These are phyloP conservation scores for Perognathus longimembris DNA, from an alignment of 2,113 vertebrate genomes.

Conservation along the genomic window DNA sequence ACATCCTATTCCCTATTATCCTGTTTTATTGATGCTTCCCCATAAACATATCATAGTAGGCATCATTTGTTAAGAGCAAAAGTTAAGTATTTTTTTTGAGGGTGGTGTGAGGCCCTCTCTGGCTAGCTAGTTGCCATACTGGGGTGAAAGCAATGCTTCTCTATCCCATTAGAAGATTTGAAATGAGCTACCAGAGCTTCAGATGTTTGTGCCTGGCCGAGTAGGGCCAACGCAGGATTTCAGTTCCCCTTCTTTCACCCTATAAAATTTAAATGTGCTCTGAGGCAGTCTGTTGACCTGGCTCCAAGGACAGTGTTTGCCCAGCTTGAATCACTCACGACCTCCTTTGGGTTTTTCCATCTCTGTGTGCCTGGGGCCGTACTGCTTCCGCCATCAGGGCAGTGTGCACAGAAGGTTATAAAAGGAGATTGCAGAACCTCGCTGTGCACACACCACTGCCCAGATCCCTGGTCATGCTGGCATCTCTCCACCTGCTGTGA, in stretches of 20 bases:
- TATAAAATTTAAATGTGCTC: not conserved
- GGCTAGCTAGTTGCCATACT: not conserved
- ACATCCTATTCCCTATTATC: not conserved
- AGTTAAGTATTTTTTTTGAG: not conserved
- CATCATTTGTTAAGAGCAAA: not conserved
- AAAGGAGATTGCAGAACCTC: not conserved
- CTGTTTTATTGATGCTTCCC: not conserved
- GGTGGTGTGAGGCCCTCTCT: not conserved
- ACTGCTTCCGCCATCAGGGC: not conserved
- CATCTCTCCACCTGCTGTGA: not conserved
- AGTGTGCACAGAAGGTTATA: not conserved
- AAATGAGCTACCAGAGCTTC: not conserved
- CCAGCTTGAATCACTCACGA: constrained; percentile 53
- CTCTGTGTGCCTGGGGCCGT: constrained; percentile 17
- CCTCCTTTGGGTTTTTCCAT: constrained; percentile 54
- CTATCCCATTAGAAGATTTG: not conserved
- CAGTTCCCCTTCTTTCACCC: not conserved
- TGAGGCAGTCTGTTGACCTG: constrained; percentile 50
- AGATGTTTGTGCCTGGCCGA: not conserved
- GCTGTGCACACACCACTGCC: no score
- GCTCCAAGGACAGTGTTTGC: constrained; percentile 45
- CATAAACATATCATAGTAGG: not conserved
- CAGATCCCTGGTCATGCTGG: no score
- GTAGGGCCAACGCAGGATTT: not conserved
- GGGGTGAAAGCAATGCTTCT: not conserved